Conservation (phyloP, 2,888 invertebrate genomes). For the Drosophila kambysellisi region DNA sequence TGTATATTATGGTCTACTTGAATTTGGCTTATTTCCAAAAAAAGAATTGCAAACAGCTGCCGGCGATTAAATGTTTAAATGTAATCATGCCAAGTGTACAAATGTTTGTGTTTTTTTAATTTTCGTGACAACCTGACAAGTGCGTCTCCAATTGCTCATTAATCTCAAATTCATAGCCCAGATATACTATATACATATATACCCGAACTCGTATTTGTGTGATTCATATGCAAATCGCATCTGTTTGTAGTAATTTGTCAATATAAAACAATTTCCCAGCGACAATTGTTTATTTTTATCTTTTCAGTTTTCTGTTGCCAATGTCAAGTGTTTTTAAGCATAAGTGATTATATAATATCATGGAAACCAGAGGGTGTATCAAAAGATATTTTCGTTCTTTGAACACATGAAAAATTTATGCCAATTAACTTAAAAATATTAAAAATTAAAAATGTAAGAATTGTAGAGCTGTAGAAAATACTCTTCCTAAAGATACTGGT, state of each 20-base stretch:
- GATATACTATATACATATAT: conserved; percentile 6
- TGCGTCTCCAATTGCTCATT: conserved; percentile 47
- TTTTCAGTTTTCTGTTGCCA: conserved; percentile 7
- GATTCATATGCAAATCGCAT: conserved; percentile 10
- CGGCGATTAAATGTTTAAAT: conserved; percentile 32
- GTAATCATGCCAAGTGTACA: conserved; percentile 66
- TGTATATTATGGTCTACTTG: conserved; percentile 50
- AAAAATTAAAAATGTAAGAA: not conserved
- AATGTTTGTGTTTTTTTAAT: too few species aligned
- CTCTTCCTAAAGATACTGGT: not conserved
- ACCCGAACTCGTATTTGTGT: not conserved
- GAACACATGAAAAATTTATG: not conserved
- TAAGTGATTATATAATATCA: not conserved
- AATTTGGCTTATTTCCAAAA: conserved; percentile 60
- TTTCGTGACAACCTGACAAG: conserved; percentile 47
- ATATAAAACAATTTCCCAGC: conserved; percentile 11
- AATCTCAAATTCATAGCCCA: conserved; percentile 25
- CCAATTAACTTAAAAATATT: not conserved
- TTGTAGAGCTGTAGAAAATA: not conserved
- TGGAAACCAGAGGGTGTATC: not conserved
- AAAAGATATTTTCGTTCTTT: not conserved
- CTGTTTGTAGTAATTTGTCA: conserved; percentile 6
- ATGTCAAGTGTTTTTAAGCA: conserved; percentile 17
- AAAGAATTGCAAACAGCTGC: conserved; percentile 49
- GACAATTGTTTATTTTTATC: conserved; percentile 5